Evolutionary conservation across 2,888 invertebrate genomes (phyloP).

Genomic region (Nomada fabriciana): DNA sequence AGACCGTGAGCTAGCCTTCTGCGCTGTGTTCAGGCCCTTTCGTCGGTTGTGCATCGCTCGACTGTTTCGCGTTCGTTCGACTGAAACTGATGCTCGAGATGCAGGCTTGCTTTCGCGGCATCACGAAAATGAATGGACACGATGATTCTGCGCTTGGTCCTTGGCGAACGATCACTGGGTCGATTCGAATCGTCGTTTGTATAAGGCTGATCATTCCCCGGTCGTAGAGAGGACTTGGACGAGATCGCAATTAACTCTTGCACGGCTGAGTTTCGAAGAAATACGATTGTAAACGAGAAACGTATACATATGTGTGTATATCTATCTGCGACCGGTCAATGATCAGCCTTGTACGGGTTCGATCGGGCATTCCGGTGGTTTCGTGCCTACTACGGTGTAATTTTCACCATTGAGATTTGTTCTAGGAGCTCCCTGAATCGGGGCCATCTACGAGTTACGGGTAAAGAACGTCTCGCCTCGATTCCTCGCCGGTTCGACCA

Average conservation of each 20-base stretch:
- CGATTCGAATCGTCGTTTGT: background rate
- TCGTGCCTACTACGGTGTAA: slow-evolving; percentile 36
- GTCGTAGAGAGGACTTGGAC: background rate
- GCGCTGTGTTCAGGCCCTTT: background rate
- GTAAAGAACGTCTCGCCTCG: slow-evolving; percentile 14
- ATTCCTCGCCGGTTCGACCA: slow-evolving; percentile 23
- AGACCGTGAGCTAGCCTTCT: background rate
- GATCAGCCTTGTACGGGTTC: slow-evolving; percentile 58
- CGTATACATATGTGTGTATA: background rate
- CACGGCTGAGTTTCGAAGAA: background rate
- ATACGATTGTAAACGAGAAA: background rate
- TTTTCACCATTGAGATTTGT: slow-evolving; percentile 51
- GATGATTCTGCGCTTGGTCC: background rate
- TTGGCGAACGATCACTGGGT: background rate
- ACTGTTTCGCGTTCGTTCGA: slow-evolving; percentile 22
- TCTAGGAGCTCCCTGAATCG: slow-evolving; percentile 31
- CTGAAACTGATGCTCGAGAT: background rate
- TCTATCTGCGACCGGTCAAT: slow-evolving; percentile 15
- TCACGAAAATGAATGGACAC: background rate
- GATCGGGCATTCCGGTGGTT: slow-evolving; percentile 57
- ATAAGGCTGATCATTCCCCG: slow-evolving; percentile 49
- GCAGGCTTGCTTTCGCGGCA: background rate
- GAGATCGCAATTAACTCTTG: no score
- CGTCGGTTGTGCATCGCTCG: slow-evolving; percentile 44
- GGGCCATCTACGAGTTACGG: background rate